Conservation (phyloP, 2,797 vertebrate genomes). For the Paedocypris micromegethes region DNA sequence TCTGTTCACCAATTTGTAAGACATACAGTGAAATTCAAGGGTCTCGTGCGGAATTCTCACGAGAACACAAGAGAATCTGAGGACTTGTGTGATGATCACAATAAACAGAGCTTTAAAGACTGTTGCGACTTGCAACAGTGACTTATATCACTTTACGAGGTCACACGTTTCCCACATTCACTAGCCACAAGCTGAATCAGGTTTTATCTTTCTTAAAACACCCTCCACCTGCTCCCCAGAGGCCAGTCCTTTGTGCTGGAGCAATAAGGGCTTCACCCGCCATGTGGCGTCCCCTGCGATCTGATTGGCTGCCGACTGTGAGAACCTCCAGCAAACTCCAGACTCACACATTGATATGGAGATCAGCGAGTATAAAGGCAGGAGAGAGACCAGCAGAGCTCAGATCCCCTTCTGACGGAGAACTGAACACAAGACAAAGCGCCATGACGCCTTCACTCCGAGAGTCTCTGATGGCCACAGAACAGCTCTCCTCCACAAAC, state of each 20-base stretch:
- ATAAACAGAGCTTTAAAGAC: constrained; percentile 25
- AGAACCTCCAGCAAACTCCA: constrained; percentile 80
- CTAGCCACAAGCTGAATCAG: constrained; percentile 57
- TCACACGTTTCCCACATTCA: constrained; percentile 75
- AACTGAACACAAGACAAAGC: constrained; percentile 49
- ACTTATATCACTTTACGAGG: constrained; percentile 55
- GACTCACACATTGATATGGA: constrained; percentile 85
- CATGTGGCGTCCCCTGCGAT: constrained; percentile 70
- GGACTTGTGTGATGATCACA: constrained; percentile 13
- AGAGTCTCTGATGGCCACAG: constrained; percentile 58
- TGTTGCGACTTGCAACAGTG: constrained; percentile 49
- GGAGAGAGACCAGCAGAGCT: constrained; percentile 54
- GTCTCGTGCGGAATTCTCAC: constrained; percentile 1
- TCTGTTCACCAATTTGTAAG: background rate
- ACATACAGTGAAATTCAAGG: background rate
- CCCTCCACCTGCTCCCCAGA: constrained; percentile 73
- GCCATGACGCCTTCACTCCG: constrained; percentile 69
- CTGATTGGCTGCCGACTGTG: constrained; percentile 86
- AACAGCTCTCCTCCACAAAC: constrained; percentile 61
- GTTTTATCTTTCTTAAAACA: constrained; percentile 34
- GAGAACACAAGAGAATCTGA: constrained; percentile 8
- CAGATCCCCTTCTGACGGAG: constrained; percentile 53
- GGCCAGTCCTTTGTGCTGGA: constrained; percentile 64
- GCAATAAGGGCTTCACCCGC: constrained; percentile 73
- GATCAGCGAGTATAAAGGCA: constrained; percentile 78